Evolutionary conservation across 2,113 vertebrate genomes (phyloP).

Genomic region (Ceyx melanurus): DNA sequence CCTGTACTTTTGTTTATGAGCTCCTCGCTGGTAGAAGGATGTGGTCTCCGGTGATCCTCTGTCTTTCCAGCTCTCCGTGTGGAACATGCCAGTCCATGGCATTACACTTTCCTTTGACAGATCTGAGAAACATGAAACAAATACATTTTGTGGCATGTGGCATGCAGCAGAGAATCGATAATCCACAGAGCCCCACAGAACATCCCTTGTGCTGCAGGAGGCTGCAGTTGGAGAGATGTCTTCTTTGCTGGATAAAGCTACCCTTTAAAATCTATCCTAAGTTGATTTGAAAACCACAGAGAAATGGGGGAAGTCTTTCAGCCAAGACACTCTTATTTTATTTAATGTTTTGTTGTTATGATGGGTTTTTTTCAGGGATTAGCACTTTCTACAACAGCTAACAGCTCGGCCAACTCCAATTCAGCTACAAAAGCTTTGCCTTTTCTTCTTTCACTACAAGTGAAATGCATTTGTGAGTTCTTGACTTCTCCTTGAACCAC

Average conservation of each 20-base stretch:
- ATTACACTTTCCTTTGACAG: not conserved
- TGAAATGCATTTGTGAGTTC: not conserved
- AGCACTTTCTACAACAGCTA: not conserved
- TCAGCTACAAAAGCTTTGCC: not conserved
- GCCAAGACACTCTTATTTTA: not conserved
- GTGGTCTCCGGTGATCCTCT: not conserved
- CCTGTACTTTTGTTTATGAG: not conserved
- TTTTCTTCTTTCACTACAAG: not conserved
- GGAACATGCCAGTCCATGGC: accelerated
- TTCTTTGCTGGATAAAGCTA: not conserved
- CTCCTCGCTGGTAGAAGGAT: not conserved
- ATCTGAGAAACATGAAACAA: not conserved
- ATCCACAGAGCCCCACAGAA: not conserved
- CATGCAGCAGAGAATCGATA: not conserved
- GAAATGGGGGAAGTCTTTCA: not conserved
- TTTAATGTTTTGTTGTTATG: no score
- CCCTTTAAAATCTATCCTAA: not conserved
- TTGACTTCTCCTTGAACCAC: conserved; percentile 33
- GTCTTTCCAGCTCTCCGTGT: not conserved
- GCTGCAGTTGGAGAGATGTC: not conserved
- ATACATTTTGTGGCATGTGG: not conserved
- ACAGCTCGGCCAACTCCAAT: not conserved
- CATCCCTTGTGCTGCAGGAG: not conserved
- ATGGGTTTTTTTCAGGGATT: not conserved
- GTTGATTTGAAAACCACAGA: not conserved